Conservation (phyloP, 2,113 vertebrate species). For the Stictonetta naevosa region DNA sequence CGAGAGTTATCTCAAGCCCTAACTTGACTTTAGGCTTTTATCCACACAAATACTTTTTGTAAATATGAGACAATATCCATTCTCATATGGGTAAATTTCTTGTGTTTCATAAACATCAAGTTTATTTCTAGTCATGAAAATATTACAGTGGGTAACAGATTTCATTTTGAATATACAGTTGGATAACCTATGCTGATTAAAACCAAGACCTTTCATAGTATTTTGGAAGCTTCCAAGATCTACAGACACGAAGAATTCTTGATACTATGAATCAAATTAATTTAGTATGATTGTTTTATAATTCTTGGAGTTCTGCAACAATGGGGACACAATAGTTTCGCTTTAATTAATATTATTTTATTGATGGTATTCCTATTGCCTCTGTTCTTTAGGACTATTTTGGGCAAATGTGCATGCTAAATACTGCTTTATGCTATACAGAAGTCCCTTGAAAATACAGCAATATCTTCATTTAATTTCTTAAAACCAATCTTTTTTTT, state of each 20-base stretch:
- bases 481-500: not conserved
- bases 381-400: not conserved
- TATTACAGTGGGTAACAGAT: not conserved
- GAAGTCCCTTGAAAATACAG: not conserved
- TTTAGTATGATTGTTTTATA: not conserved
- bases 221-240: not conserved
- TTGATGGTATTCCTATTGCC: not conserved
- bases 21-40: not conserved
- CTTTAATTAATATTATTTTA: not conserved
- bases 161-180: not conserved
- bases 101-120: not conserved
- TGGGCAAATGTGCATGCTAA: not conserved
- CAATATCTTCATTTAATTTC: not conserved
- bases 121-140: not conserved
- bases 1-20: not conserved
- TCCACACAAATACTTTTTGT: accelerated
- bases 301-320: not conserved
- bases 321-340: not conserved
- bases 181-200: not conserved
- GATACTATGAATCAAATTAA: not conserved
- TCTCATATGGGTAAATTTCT: not conserved
- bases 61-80: not conserved
- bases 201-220: not conserved
- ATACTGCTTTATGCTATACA: not conserved
- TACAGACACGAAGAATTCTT: not conserved